A percentile compares a stretch with the other conserved stretches of the same genome.
Conservation (phyloP, 2,888 invertebrate genomes). For the Coenonympha arcania region DNA sequence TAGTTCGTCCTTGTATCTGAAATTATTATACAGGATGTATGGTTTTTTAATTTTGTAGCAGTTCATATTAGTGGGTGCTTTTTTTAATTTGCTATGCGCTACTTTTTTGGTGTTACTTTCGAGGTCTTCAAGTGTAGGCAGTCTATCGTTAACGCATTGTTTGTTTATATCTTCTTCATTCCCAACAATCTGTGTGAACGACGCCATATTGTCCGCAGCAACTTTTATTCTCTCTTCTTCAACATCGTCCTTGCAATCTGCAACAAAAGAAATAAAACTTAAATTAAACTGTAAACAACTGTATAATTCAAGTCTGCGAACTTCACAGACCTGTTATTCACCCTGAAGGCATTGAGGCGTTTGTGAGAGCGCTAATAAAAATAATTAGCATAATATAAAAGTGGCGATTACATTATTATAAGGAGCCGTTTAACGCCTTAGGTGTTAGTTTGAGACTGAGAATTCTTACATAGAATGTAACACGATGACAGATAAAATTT, state of each 20-base stretch:
- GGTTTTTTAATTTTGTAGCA: slow-evolving; percentile 37
- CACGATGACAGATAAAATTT: background rate
- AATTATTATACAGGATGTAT: slow-evolving; percentile 43
- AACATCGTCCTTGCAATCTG: slow-evolving; percentile 23
- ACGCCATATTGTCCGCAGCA: slow-evolving; percentile 1
- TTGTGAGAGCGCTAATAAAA: slow-evolving; percentile 2
- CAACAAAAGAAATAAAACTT: slow-evolving; percentile 22
- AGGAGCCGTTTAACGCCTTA: background rate
- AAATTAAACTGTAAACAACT: background rate
- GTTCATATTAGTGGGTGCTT: slow-evolving; percentile 25
- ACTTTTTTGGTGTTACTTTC: slow-evolving; percentile 17
- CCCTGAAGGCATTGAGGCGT: background rate
- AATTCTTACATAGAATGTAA: background rate
- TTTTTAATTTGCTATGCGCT: slow-evolving; percentile 27
- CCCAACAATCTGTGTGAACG: slow-evolving; percentile 14
- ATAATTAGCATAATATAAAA: slow-evolving; percentile 1
- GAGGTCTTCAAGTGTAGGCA: slow-evolving; percentile 48
- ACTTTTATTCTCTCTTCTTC: background rate
- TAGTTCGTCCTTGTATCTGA: slow-evolving; percentile 46
- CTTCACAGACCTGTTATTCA: background rate
- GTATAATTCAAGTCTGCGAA: background rate
- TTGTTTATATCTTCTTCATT: slow-evolving; percentile 22
- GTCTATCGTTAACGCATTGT: slow-evolving; percentile 37
- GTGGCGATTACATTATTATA: slow-evolving; percentile 1
- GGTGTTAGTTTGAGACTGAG: background rate